Conservation (phyloP, 2,113 vertebrate species). For the human (Homo sapiens) region DNA sequence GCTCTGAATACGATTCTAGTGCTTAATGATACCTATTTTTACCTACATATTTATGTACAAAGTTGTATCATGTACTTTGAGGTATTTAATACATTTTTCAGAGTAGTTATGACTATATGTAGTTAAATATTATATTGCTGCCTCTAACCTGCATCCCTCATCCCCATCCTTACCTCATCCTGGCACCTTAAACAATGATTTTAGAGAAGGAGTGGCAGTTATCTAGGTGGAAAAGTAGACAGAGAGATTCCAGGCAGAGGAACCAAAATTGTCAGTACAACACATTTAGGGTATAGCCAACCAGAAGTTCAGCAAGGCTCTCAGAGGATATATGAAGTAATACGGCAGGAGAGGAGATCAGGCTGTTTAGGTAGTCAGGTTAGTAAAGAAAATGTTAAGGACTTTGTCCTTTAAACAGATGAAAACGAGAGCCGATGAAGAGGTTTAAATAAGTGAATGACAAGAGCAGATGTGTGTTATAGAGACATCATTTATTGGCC, state of each 20-base stretch:
- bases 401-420: background rate
- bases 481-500: background rate
- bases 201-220: background rate
- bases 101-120: background rate
- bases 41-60: slow-evolving; percentile 22
- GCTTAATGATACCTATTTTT: slow-evolving; percentile 1
- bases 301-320: background rate
- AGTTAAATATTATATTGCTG: background rate
- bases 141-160: background rate
- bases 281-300: background rate
- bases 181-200: background rate
- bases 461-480: background rate
- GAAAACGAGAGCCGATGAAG: background rate
- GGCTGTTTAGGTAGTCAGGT: background rate
- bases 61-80: background rate
- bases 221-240: background rate
- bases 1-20: slow-evolving; percentile 3
- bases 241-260: background rate
- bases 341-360: background rate
- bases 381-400: slow-evolving; percentile 16
- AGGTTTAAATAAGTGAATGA: background rate
- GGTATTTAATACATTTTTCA: background rate
- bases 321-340: background rate
- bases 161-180: background rate
- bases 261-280: background rate